phyloP scores from a whole-genome alignment of 1,140 invertebrate species.

The Carposina sasakii region DNA sequence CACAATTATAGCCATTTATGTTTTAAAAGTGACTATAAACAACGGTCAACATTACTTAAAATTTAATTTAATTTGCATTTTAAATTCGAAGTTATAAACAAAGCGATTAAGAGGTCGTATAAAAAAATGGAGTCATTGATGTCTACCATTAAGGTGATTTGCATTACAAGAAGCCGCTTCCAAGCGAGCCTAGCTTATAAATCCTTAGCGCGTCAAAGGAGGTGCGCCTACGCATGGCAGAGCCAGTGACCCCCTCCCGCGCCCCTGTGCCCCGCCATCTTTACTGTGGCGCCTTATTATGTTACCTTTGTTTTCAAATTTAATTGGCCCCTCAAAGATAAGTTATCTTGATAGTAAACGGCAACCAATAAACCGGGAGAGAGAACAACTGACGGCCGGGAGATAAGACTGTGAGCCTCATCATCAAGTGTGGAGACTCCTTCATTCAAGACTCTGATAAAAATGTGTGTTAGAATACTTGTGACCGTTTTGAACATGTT shows the following conservation, averaged over 20 bases:
- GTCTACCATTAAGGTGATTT: too few relatives aligned
- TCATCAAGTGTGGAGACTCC: too few relatives aligned
- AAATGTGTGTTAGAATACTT: too few relatives aligned
- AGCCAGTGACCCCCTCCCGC: conserved; percentile 31
- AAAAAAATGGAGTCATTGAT: too few relatives aligned
- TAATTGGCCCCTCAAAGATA: conserved; percentile 69
- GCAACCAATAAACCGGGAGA: conserved; percentile 65
- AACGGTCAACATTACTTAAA: too few relatives aligned
- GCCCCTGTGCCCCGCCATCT: conserved; percentile 16
- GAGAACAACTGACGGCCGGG: conserved; percentile 49
- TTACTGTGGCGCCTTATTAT: conserved; percentile 67
- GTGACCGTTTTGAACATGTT: too few relatives aligned
- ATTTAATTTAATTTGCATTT: too few relatives aligned
- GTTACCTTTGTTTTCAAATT: conserved; percentile 72
- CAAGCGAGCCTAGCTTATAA: conserved; percentile 34
- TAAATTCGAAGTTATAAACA: too few relatives aligned
- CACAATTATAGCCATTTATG: too few relatives aligned
- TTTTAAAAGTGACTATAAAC: too few relatives aligned
- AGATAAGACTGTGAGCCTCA: conserved; percentile 57
- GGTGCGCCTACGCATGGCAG: conserved; percentile 55
- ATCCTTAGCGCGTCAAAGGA: conserved; percentile 54
- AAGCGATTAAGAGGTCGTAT: too few relatives aligned
- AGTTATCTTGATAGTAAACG: conserved; percentile 71
- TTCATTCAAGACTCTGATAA: too few relatives aligned
- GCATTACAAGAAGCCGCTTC: conserved; percentile 43